Conservation (phyloP, 2,113 vertebrate genomes). For the Otus sunia region DNA sequence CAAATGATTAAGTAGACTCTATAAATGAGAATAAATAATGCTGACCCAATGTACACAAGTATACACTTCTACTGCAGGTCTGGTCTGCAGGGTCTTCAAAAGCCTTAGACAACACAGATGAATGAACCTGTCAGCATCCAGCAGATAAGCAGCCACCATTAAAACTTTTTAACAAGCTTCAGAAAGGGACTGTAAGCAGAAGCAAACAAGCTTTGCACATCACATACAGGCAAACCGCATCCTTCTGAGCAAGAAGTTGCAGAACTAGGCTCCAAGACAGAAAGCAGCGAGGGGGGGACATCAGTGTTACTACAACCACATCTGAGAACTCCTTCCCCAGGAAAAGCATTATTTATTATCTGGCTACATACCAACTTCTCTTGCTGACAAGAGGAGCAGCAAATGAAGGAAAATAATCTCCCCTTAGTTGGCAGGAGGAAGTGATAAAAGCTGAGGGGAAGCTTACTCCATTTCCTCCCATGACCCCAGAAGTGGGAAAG, state of each 20-base stretch:
- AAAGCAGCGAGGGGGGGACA: neutral
- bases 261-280: neutral
- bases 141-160: neutral
- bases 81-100: neutral
- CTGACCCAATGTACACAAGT: too few species aligned
- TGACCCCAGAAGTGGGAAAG: neutral
- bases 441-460: slow-evolving; percentile 15
- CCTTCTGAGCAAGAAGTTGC: neutral
- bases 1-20: neutral
- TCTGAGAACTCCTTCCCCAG: neutral
- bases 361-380: neutral
- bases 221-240: rapidly evolving
- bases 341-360: neutral
- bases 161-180: neutral
- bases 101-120: neutral
- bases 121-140: neutral
- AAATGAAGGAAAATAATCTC: neutral
- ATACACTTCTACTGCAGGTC: neutral
- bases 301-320: neutral
- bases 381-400: neutral
- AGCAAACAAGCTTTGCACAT: neutral
- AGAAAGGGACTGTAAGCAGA: neutral
- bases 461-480: neutral
- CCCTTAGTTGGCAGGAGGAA: neutral
- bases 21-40: neutral